These are phyloP conservation scores for Epsilonema sp. DNA, from an alignment of 2,888 invertebrate genomes.

Conservation along the genomic window DNA sequence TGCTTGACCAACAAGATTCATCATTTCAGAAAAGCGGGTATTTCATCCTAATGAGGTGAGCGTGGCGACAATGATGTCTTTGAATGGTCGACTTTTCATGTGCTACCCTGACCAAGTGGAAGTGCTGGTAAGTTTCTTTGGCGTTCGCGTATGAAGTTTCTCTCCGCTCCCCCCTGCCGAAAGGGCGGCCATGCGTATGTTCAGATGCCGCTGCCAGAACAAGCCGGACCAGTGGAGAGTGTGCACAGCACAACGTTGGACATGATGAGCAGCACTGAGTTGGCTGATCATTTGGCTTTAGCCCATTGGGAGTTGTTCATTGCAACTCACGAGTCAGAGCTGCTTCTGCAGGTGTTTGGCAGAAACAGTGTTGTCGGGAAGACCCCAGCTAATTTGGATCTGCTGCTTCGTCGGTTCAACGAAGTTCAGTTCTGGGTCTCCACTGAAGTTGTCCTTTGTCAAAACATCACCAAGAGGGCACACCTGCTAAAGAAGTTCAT, in stretches of 20 bases:
- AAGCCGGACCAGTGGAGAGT: conserved; percentile 41
- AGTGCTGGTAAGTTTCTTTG: conserved; percentile 42
- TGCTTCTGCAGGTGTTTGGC: conserved; percentile 20
- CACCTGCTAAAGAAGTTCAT: conserved; percentile 58
- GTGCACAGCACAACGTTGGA: conserved; percentile 47
- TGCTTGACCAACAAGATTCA: too few relatives aligned
- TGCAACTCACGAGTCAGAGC: conserved; percentile 23
- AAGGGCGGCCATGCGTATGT: conserved; percentile 12
- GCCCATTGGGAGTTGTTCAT: conserved; percentile 60
- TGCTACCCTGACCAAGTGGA: conserved; percentile 57
- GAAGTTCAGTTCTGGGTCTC: conserved; percentile 66
- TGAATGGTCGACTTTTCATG: conserved; percentile 58
- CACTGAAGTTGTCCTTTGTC: conserved; percentile 53
- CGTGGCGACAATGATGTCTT: conserved; percentile 50
- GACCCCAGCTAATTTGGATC: conserved; percentile 58
- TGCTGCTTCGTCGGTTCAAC: conserved; percentile 55
- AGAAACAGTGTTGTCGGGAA: conserved; percentile 31
- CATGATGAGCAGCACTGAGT: conserved; percentile 51
- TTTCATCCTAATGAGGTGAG: conserved; percentile 55
- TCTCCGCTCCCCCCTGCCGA: not conserved
- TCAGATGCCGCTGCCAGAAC: conserved; percentile 53
- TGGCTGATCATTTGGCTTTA: conserved; percentile 55
- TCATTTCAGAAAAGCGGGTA: conserved; percentile 42
- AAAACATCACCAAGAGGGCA: conserved; percentile 49
- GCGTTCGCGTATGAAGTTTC: too few relatives aligned